Base-by-base conservation (phyloP, 1,140 invertebrate genomes). In the Lycorma delicatula region DNA sequence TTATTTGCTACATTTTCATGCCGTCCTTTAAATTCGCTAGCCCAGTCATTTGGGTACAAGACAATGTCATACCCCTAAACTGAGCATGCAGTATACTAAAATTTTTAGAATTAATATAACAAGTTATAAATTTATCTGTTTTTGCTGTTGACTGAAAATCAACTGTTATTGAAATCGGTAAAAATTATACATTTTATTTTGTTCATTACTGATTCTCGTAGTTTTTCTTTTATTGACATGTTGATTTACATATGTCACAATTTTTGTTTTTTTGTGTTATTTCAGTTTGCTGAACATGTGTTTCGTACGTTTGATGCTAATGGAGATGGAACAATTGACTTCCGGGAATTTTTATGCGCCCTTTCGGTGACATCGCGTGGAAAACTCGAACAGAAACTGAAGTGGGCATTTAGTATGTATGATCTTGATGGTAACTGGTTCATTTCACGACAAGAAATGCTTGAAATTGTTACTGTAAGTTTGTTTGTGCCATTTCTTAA, bases 381-480 rank as follows among this genome's bases (percentile, higher is more conserved):
- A 46, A 96, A 96, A 75, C 79, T 98, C 63, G 94, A 98, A 71
- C 93, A 97, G 74, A 98, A 98, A 75, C 78, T 98, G 22, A 91
- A 93, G 75, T 98, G 94, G 93, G 94, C 95, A 41, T 98, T 98
- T 78, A 91, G 87, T 60, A 96, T 96, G 91, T 96, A 95, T 73
- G 93, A 95, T 73, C 79, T 95, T 51, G 92, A 96, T 74, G 91
- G 91, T 54, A 94, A 95, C 69, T 92, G 91, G 11, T 95, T 91
- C 74, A 96, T 96, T 72, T 95, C 91, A 44, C 77, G 91, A 60
- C 90, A 94, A 70, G 92, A 96, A 77, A 96, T 96, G 93, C 79
- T 96, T 41, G 92, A 95, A 81, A 96, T 96, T 69, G 92, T 96
- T 58, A 93, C 91, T 66, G 92, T 95, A 74, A 82, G 85, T 78